Evolutionary conservation across 2,888 invertebrate species (phyloP), one percentile per base, ranked within the genome.

Genomic region (Noctua fimbriata): DNA sequence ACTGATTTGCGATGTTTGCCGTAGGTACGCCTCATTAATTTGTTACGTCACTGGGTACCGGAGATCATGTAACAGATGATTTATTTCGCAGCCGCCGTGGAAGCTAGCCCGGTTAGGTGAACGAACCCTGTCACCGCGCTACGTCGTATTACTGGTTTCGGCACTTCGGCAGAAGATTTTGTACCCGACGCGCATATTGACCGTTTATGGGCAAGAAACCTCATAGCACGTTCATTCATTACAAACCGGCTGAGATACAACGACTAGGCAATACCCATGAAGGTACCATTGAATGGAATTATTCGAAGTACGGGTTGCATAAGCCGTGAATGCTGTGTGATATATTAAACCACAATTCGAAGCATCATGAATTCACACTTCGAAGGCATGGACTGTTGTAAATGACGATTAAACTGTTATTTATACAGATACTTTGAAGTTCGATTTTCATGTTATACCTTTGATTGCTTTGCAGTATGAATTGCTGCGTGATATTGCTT

Each of bases 111-210:
- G 89, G 91, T 90, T 92, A 95, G 96, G 96, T 96, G 94, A 96
- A 96, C 94, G 96, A 96, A 96, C 96, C 94, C 94, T 94, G 95
- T 95, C 94, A 94, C 94, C 92, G 91, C 89, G 90, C 92, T 90
- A 91, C 93, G 90, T 90, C 90, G 91, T 90, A 90, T 92, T 94
- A 95, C 96, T 94, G 95, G 96, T 96, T 96, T 95, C 93, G 95
- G 95, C 90, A 91, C 93, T 91, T 89, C 87, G 91, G 89, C 91
- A 95, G 94, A 94, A 95, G 93, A 92, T 93, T 93, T 92, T 91
- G 92, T 93, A 88, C 87, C 87, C 90, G 89, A 89, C 89, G 89
- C 88, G 90, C 92, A 91, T 94, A 94, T 94, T 94, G 93, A 93
- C 94, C 94, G 92, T 93, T 93, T 95, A 95, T 94, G 94, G 94